Percentiles rank a stretch among this genome's conserved stretches.
phyloP scores from a whole-genome alignment of 2,888 invertebrate species.

The Xylota sylvarum region DNA sequence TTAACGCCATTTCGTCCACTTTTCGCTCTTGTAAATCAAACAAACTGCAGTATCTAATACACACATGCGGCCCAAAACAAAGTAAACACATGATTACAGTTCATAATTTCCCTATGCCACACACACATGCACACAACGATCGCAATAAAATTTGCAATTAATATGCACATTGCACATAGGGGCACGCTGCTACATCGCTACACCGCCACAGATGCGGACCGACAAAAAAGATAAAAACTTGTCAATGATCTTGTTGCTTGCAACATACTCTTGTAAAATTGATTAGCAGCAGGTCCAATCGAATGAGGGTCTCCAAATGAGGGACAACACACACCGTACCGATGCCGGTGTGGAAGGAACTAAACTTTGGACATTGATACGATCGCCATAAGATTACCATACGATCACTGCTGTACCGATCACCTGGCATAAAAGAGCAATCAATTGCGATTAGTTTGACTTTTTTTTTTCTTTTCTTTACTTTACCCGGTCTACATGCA shows the following conservation, averaged over 20 bases:
- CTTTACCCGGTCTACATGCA: constrained; percentile 2
- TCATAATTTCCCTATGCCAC: constrained; percentile 21
- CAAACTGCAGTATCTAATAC: constrained; percentile 16
- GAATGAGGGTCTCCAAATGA: constrained; percentile 57
- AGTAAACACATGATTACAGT: constrained; percentile 43
- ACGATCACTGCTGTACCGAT: constrained; percentile 65
- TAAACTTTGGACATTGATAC: constrained; percentile 64
- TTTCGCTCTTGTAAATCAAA: constrained; percentile 20
- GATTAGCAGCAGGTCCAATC: constrained; percentile 71
- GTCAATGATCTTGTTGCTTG: constrained; percentile 72
- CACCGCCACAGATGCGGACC: constrained; percentile 19
- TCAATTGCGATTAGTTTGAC: constrained; percentile 74
- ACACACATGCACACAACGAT: constrained; percentile 15
- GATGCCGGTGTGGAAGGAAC: constrained; percentile 26
- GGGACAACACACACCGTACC: constrained; percentile 1
- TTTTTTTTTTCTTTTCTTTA: constrained; percentile 32
- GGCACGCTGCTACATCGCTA: constrained; percentile 33
- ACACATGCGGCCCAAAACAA: constrained; percentile 42
- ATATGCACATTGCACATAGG: constrained; percentile 69
- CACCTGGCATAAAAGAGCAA: constrained; percentile 75
- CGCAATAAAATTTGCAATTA: constrained; percentile 56
- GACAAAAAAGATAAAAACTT: constrained; percentile 41
- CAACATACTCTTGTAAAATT: constrained; percentile 55
- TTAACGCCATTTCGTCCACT: constrained; percentile 43
- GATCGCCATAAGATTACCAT: constrained; percentile 42